These are phyloP conservation scores for Melanotaenia boesemani DNA, from an alignment of 2,797 vertebrate genomes.

Conservation along the genomic window DNA sequence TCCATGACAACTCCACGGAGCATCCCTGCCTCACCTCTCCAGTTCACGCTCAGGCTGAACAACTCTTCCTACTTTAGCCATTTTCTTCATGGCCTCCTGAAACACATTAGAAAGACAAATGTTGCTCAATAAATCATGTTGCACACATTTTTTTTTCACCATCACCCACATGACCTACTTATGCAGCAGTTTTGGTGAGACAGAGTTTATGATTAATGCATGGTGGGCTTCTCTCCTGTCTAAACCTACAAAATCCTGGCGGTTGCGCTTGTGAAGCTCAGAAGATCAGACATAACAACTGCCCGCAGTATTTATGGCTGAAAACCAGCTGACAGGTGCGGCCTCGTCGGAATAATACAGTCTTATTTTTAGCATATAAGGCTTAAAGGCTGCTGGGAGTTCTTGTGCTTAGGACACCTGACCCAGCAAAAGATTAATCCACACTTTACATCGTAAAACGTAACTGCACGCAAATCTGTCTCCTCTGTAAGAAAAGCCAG, in stretches of 20 bases:
- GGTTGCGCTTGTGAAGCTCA: slow-evolving; percentile 40
- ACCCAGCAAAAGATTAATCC: slow-evolving; percentile 30
- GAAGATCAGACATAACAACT: slow-evolving; percentile 70
- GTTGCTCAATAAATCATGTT: slow-evolving; percentile 53
- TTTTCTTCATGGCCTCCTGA: slow-evolving; percentile 94
- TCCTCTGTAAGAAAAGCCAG: background rate
- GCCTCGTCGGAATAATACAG: slow-evolving; percentile 60
- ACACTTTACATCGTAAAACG: slow-evolving; percentile 15
- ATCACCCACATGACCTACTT: slow-evolving; percentile 57
- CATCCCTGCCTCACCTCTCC: slow-evolving; percentile 81
- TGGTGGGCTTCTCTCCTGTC: slow-evolving; percentile 38
- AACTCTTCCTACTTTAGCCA: slow-evolving; percentile 90
- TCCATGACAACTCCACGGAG: background rate
- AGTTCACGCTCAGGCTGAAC: slow-evolving; percentile 85
- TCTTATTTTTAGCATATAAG: slow-evolving; percentile 75
- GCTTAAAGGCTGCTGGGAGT: slow-evolving; percentile 56
- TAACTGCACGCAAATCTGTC: background rate
- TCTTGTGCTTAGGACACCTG: slow-evolving; percentile 24
- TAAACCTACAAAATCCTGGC: slow-evolving; percentile 54
- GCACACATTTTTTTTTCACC: slow-evolving; percentile 16
- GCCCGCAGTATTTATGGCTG: slow-evolving; percentile 47
- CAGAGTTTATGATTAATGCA: slow-evolving; percentile 56
- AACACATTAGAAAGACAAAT: slow-evolving; percentile 41
- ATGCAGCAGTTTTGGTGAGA: slow-evolving; percentile 11
- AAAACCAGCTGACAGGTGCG: slow-evolving; percentile 71